Evolutionary conservation across 2,113 vertebrate species (phyloP).

Genomic region (Lepidothrix coronata): DNA sequence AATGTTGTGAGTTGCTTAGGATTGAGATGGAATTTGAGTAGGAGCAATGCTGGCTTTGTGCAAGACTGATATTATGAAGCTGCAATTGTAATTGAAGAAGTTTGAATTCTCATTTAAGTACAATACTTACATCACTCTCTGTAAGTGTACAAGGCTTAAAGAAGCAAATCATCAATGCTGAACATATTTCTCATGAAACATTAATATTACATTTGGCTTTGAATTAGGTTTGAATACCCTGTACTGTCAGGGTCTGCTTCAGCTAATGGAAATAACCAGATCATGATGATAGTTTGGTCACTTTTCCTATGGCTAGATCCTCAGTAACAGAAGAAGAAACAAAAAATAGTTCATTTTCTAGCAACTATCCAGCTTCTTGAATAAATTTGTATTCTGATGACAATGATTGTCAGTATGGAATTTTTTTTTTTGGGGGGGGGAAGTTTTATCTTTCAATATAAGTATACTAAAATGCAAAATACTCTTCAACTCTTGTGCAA

Average conservation of each 20-base stretch:
- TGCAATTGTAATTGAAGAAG: neutral
- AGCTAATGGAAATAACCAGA: neutral
- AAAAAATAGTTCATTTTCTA: neutral
- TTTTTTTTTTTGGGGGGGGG: accelerated
- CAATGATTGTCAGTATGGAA: neutral
- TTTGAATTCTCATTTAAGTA: neutral
- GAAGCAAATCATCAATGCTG: neutral
- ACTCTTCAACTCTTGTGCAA: neutral
- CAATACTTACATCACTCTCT: neutral
- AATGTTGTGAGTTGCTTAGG: neutral
- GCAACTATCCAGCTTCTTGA: neutral
- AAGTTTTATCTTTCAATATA: neutral
- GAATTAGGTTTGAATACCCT: neutral
- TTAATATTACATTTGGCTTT: neutral
- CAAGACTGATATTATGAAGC: neutral
- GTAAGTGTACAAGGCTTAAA: neutral
- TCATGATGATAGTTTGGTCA: neutral
- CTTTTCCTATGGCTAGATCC: neutral
- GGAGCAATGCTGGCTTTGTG: neutral
- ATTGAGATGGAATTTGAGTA: neutral
- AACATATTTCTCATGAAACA: neutral
- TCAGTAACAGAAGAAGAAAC: neutral
- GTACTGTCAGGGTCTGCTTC: neutral
- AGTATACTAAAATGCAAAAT: neutral
- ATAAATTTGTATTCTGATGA: neutral